Evolutionary conservation across 2,888 invertebrate genomes (phyloP), one percentile per base, ranked within the genome.

Genomic region (Beris morrisii): DNA sequence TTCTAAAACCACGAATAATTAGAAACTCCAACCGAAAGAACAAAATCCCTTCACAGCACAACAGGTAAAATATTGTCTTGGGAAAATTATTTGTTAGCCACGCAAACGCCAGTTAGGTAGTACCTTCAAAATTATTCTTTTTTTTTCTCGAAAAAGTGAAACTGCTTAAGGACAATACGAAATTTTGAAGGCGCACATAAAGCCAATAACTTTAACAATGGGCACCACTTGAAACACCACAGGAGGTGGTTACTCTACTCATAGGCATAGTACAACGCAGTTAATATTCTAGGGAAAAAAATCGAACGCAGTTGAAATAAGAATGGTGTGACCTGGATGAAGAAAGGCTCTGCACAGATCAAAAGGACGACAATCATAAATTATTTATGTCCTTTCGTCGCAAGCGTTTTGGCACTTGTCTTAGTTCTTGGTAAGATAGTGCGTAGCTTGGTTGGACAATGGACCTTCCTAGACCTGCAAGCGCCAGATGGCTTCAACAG

Each of bases 391-490:
- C 31, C 48, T 48, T 48, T 46, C 58, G 58, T 58, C 58, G 30
- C 58, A 46, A 58, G 58, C 48, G 7, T 30, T 59, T n/a, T 59
- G 59, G 48, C 59, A 59, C 59, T 59, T 59, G 59, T 48, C 31
- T 48, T 32, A 32, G 30, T 59, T 59, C 59, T 59, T 22, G 48
- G 59, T 59, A 59, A n/a, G 48, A 46, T n/a, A 5, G 15, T 44
- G 38, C 30, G 45, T 28, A 4, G 12, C 12, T 45, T 1, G 13
- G 22, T 7, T 15, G 11, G n/a, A 48, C 59, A 59, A 59, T 15
- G 13, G 59, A 31, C 59, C 28, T 46, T 9, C 32, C 59, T 59
- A 59, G 59, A 59, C 59, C 48, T 59, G 48, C 59, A 59, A 59
- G 59, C 59, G 59, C 59, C 59, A 59, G 59, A 59, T 59, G 59